phyloP scores from a whole-genome alignment of 2,888 invertebrate genomes.

The Sinhomidia bicolor region DNA sequence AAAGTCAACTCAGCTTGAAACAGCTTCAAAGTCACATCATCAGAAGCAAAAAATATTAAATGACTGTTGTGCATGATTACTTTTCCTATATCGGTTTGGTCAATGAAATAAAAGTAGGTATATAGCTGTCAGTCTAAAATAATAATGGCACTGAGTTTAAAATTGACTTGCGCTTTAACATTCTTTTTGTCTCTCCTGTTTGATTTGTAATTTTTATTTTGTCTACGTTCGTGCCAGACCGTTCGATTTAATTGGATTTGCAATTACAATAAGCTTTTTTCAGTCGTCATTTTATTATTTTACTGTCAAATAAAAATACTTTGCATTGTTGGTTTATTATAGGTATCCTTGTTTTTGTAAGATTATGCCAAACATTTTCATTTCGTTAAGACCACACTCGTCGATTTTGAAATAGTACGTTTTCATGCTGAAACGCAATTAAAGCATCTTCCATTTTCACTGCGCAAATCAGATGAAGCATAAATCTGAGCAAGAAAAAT shows the following conservation, averaged over 20 bases:
- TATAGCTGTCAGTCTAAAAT: too few relatives aligned
- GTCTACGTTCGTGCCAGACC: too few relatives aligned
- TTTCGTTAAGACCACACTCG: constrained; percentile 16
- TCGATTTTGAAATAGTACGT: constrained; percentile 3
- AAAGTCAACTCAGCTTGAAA: background rate
- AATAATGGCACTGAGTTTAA: background rate
- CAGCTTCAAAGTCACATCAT: background rate
- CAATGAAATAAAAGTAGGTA: background rate
- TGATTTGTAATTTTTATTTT: background rate
- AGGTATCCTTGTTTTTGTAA: background rate
- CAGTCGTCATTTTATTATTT: background rate
- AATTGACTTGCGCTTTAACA: background rate
- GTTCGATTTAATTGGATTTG: constrained; percentile 36
- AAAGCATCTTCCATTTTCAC: background rate
- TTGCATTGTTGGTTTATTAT: background rate
- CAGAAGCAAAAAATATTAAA: background rate
- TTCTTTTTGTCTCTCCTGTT: background rate
- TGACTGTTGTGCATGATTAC: background rate
- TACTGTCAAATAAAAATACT: background rate
- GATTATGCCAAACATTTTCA: background rate
- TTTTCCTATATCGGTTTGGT: background rate
- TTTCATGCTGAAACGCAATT: background rate
- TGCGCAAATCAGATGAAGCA: too few relatives aligned
- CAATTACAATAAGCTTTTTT: background rate
- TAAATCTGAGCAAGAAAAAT: too few relatives aligned